Conservation (phyloP, 2,113 vertebrate genomes). For the Equus quagga region DNA sequence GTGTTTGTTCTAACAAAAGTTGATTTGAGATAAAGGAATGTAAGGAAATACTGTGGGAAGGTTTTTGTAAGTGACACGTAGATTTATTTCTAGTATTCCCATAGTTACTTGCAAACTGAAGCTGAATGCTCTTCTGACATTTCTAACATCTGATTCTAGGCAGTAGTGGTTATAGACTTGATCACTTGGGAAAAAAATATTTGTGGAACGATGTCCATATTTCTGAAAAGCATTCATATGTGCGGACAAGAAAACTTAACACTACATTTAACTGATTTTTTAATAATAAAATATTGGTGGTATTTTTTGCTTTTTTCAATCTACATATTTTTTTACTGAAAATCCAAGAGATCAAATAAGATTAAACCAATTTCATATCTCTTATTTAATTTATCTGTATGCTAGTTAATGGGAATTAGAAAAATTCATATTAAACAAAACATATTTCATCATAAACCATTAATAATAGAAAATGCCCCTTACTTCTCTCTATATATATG, state of each 20-base stretch:
- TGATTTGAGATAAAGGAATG: neutral
- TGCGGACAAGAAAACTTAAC: neutral
- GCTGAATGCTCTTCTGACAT: neutral
- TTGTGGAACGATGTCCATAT: neutral
- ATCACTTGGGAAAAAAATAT: neutral
- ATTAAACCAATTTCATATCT: neutral
- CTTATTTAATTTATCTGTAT: neutral
- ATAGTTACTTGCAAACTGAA: neutral
- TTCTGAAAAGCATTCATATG: neutral
- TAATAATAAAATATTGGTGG: neutral
- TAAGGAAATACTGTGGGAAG: neutral
- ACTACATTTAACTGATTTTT: neutral
- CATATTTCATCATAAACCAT: neutral
- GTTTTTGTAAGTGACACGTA: neutral
- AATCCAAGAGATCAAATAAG: neutral
- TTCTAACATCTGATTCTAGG: neutral
- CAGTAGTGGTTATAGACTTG: neutral
- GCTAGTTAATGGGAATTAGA: neutral
- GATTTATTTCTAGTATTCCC: neutral
- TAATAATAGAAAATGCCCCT: neutral
- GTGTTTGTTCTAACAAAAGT: neutral
- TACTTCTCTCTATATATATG: neutral
- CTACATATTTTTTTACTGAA: neutral
- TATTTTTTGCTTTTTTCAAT: neutral
- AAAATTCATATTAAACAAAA: neutral